Conservation (phyloP, 2,113 vertebrate species). For the Dicrurus megarhynchus region DNA sequence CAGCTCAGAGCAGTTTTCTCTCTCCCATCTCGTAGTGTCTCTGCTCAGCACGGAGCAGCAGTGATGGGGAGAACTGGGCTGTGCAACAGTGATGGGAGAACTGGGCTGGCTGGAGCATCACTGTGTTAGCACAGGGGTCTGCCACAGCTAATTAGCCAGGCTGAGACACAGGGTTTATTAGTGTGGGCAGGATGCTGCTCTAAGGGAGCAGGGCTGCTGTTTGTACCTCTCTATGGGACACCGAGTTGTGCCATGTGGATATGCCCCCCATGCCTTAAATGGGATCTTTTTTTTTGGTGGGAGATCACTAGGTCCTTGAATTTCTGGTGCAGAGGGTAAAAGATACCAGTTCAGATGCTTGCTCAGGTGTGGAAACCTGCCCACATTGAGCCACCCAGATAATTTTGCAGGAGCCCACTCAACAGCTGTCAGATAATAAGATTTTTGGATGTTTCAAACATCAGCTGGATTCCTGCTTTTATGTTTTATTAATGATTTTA, state of each 20-base stretch:
- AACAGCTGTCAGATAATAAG: neutral
- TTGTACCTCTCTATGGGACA: neutral
- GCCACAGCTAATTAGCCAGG: conserved; percentile 2
- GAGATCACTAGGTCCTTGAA: neutral
- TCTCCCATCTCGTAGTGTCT: neutral
- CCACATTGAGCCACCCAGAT: neutral
- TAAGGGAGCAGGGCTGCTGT: neutral
- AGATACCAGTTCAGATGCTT: neutral
- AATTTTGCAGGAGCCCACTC: neutral
- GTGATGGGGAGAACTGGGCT: neutral
- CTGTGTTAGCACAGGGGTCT: neutral
- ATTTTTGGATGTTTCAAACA: neutral
- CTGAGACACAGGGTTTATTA: neutral
- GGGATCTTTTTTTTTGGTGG: neutral
- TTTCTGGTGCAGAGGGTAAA: neutral
- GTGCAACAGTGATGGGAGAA: neutral
- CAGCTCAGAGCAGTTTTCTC: conserved; percentile 4
- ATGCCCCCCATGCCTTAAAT: neutral
- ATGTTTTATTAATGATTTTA: neutral
- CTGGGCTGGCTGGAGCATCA: neutral
- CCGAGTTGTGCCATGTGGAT: neutral
- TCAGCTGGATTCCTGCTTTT: neutral
- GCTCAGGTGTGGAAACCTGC: neutral
- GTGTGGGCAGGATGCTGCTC: neutral
- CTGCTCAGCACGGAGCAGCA: neutral